These are phyloP conservation scores for Hoplostethus atlanticus DNA, from an alignment of 2,797 vertebrate genomes.

Conservation along the genomic window DNA sequence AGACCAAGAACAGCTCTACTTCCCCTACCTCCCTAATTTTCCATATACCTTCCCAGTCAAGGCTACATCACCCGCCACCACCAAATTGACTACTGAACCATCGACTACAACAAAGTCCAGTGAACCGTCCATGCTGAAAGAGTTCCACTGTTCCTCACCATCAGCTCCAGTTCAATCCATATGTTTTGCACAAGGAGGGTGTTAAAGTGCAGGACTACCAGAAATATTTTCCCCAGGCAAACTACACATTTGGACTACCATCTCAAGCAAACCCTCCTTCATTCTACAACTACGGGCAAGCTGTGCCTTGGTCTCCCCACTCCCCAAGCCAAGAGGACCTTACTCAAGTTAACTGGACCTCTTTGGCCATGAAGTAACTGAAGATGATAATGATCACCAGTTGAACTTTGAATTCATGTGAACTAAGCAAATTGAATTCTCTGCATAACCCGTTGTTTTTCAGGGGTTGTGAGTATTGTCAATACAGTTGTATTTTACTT, in stretches of 20 bases:
- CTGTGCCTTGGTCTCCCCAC: constrained; percentile 6
- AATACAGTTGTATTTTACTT: constrained; percentile 30
- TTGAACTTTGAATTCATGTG: background rate
- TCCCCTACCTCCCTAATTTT: background rate
- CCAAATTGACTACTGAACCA: too few species aligned
- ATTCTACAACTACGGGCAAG: constrained; percentile 14
- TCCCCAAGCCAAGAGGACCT: background rate
- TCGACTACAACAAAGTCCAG: background rate
- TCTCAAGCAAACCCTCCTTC: background rate
- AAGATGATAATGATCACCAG: background rate
- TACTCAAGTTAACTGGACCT: background rate
- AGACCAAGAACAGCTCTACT: background rate
- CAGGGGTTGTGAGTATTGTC: constrained; percentile 7
- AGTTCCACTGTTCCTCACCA: background rate
- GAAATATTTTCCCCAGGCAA: background rate
- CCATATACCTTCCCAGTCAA: too few species aligned
- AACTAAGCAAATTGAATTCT: too few species aligned
- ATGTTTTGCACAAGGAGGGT: background rate
- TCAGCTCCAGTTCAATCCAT: background rate
- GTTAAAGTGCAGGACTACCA: background rate
- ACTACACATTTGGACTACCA: constrained; percentile 16
- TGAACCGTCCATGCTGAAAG: background rate
- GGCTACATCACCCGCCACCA: background rate
- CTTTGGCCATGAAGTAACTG: background rate
- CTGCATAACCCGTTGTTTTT: background rate